These are phyloP conservation scores for Polyommatus icarus DNA, from an alignment of 2,888 invertebrate species.

Conservation along the genomic window DNA sequence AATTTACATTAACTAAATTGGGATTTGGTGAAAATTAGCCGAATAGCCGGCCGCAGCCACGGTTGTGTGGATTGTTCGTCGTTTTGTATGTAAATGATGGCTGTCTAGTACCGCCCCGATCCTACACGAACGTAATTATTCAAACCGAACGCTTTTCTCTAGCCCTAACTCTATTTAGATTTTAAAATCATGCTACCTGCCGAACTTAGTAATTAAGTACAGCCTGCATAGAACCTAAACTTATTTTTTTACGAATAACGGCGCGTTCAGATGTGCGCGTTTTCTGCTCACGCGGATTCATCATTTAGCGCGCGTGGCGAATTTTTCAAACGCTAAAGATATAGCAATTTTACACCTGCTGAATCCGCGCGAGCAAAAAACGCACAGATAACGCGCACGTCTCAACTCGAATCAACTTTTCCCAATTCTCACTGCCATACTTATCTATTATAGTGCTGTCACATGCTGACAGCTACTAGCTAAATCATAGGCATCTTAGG, in stretches of 20 bases:
- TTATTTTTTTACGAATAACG: no score
- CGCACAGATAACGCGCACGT: no score
- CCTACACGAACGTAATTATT: conserved; percentile 12
- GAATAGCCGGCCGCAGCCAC: conserved; percentile 4
- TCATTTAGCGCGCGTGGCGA: no score
- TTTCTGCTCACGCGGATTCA: no score
- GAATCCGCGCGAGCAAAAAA: no score
- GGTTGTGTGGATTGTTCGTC: conserved; percentile 2
- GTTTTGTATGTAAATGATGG: conserved; percentile 16
- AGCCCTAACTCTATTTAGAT: neutral
- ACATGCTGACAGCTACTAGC: neutral
- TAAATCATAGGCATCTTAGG: neutral
- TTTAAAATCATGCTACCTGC: neutral
- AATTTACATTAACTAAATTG: conserved; percentile 12
- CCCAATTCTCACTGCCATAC: neutral
- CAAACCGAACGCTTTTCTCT: neutral
- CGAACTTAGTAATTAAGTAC: neutral
- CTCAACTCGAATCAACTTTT: neutral
- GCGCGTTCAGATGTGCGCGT: no score
- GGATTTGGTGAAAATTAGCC: conserved; percentile 4
- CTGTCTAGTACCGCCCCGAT: neutral
- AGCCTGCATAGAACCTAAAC: neutral
- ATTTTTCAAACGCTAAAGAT: no score
- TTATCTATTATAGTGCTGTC: neutral
- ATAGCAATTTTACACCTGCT: no score